phyloP scores from a whole-genome alignment of 2,888 invertebrate species.

The Megamerina dolium region DNA sequence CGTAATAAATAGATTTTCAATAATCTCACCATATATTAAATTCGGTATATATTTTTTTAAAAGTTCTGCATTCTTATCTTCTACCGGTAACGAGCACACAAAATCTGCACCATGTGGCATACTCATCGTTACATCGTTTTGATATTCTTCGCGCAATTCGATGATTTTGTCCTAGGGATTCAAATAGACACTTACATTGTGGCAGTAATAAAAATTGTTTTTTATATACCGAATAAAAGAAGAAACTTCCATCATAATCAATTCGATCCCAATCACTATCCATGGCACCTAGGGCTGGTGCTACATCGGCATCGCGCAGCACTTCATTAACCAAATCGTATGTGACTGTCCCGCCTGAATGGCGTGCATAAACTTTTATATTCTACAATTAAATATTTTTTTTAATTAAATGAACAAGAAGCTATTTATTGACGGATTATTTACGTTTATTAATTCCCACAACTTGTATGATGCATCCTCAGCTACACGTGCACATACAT shows the following conservation, averaged over 20 bases:
- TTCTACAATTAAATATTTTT: constrained; percentile 37
- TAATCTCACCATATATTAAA: constrained; percentile 37
- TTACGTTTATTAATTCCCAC: constrained; percentile 47
- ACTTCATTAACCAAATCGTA: constrained; percentile 48
- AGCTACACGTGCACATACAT: constrained; percentile 42
- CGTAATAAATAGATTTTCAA: too few species aligned
- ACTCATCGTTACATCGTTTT: constrained; percentile 33
- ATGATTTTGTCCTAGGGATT: constrained; percentile 39
- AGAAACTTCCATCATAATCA: constrained; percentile 45
- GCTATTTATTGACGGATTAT: too few species aligned
- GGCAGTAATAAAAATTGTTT: too few species aligned
- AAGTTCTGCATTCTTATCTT: constrained; percentile 34
- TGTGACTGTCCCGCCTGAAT: constrained; percentile 45
- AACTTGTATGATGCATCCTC: constrained; percentile 48
- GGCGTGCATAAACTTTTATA: constrained; percentile 45
- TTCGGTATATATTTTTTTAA: constrained; percentile 37
- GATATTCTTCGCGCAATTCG: constrained; percentile 45
- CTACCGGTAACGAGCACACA: constrained; percentile 35
- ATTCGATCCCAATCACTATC: constrained; percentile 46
- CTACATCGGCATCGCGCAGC: constrained; percentile 44
- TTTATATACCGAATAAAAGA: constrained; percentile 40
- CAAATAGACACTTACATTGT: neutral
- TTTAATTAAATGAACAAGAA: too few species aligned
- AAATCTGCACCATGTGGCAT: constrained; percentile 33
- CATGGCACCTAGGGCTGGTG: constrained; percentile 45